A percentile compares a stretch with the other conserved stretches of the same genome.
These are phyloP conservation scores for Diabrotica balteata DNA, from an alignment of 2,888 invertebrate species.

Conservation along the genomic window DNA sequence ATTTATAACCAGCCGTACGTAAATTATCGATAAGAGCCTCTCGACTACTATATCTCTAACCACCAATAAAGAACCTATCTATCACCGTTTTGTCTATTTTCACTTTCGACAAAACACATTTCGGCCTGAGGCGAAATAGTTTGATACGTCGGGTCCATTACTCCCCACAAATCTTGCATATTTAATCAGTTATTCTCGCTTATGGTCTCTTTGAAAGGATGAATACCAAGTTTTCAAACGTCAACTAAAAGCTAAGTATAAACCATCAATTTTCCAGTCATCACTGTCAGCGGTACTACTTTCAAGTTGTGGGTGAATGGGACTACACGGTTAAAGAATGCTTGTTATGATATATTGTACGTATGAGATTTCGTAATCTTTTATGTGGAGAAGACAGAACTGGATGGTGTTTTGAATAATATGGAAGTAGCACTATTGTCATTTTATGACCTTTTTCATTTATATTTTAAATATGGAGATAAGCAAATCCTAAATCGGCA, in stretches of 20 bases:
- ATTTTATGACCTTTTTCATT: constrained; percentile 2
- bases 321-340: constrained; percentile 30
- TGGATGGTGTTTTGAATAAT: constrained; percentile 13
- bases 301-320: constrained; percentile 36
- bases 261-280: constrained; percentile 51
- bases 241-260: constrained; percentile 40
- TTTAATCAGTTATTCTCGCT: constrained; percentile 37
- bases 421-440: constrained; percentile 17
- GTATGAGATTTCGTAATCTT: constrained; percentile 18
- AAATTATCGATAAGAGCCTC: constrained; percentile 6
- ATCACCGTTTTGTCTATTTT: constrained; percentile 27
- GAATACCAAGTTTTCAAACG: constrained; percentile 36
- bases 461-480: constrained; percentile 12
- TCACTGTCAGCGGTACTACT: constrained; percentile 47
- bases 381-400: constrained; percentile 13
- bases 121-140: constrained; percentile 21
- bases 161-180: constrained; percentile 36
- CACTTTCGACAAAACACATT: constrained; percentile 26
- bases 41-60: constrained; percentile 14
- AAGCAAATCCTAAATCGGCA: background rate
- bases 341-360: constrained; percentile 38
- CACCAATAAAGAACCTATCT: constrained; percentile 27
- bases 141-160: constrained; percentile 32
- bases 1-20: background rate
- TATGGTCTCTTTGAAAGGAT: constrained; percentile 31